phyloP scores from a whole-genome alignment of 2,888 invertebrate species.

The Leptura quadrifasciata region DNA sequence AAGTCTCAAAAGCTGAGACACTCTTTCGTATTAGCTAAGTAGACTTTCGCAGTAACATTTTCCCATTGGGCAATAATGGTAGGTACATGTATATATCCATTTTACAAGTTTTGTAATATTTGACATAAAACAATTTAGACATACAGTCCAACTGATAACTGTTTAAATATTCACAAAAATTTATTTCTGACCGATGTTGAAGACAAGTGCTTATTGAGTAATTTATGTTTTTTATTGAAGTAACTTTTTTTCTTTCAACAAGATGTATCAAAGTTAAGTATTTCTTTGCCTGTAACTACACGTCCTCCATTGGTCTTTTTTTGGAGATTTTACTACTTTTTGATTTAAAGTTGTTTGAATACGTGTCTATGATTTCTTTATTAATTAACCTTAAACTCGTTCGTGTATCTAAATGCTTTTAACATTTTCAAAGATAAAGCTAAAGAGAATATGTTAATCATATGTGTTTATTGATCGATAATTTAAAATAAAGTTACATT shows the following conservation, averaged over 20 bases:
- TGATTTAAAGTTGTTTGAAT: too few relatives aligned
- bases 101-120: slow-evolving; percentile 91
- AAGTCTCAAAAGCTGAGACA: slow-evolving; percentile 87
- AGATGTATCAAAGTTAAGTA: slow-evolving; percentile 87
- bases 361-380: too few relatives aligned
- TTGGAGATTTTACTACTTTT: too few relatives aligned
- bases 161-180: slow-evolving; percentile 67
- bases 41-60: slow-evolving; percentile 93
- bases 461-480: too few relatives aligned
- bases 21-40: slow-evolving; percentile 91
- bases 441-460: too few relatives aligned
- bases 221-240: slow-evolving; percentile 60
- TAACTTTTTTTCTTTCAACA: slow-evolving; percentile 83
- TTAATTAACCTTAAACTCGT: too few relatives aligned
- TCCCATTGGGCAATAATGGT: slow-evolving; percentile 87
- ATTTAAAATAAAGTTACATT: too few relatives aligned
- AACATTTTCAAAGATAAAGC: too few relatives aligned
- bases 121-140: slow-evolving; percentile 86
- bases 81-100: slow-evolving; percentile 85
- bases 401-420: too few relatives aligned
- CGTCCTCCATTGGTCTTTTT: slow-evolving; percentile 79
- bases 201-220: slow-evolving; percentile 43
- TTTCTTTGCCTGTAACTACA: slow-evolving; percentile 79
- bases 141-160: slow-evolving; percentile 82
- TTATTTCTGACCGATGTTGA: slow-evolving; percentile 60